These are phyloP conservation scores for Mus pahari DNA, from an alignment of 2,113 vertebrate species.

Conservation along the genomic window DNA sequence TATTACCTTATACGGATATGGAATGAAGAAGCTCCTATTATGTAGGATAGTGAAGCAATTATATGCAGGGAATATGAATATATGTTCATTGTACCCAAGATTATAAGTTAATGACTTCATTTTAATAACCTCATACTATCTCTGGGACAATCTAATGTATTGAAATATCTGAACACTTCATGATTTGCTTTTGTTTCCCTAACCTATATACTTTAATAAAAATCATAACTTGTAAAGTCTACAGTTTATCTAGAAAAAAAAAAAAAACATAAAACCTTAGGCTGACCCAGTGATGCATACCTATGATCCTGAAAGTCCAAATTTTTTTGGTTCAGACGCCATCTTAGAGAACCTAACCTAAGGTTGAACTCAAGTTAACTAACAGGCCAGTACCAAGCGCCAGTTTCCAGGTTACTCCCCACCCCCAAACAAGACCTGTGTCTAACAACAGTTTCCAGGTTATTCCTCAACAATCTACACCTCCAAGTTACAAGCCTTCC, in stretches of 20 bases:
- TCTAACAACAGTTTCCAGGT: too few relatives aligned
- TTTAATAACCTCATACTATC: neutral
- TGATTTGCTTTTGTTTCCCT: neutral
- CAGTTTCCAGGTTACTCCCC: too few relatives aligned
- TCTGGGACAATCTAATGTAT: neutral
- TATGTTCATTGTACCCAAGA: neutral
- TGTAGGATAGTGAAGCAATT: neutral
- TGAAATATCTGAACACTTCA: conserved; percentile 15
- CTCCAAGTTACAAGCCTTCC: too few relatives aligned
- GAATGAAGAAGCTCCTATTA: neutral
- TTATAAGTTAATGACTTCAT: neutral
- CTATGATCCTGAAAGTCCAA: too few relatives aligned
- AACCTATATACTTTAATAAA: neutral
- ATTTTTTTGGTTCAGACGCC: too few relatives aligned
- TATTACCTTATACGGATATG: neutral
- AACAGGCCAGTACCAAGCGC: too few relatives aligned
- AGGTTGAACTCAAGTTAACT: too few relatives aligned
- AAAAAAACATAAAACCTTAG: neutral
- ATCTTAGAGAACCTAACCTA: too few relatives aligned
- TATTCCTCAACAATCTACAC: too few relatives aligned
- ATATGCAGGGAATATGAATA: neutral
- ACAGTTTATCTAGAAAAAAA: neutral
- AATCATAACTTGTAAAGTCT: neutral
- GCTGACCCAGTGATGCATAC: neutral
- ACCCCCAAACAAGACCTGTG: too few relatives aligned